Conservation (phyloP, 2,888 invertebrate genomes). For the Habroteleia sp. region DNA sequence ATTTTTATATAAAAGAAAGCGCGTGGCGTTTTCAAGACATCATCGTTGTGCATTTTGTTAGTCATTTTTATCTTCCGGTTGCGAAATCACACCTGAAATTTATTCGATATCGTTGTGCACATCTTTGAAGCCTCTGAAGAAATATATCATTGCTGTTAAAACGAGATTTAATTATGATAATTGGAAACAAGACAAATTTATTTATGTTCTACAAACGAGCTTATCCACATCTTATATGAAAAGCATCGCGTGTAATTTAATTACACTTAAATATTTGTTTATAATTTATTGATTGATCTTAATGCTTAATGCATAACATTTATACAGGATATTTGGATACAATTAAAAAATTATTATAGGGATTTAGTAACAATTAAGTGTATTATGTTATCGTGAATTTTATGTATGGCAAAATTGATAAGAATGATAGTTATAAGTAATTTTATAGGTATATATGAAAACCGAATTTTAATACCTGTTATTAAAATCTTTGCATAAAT, state of each 20-base stretch:
- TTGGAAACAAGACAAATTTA: conserved; percentile 30
- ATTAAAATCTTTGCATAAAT: too few relatives aligned
- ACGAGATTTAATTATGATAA: conserved; percentile 52
- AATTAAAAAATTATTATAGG: too few relatives aligned
- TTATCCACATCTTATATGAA: conserved; percentile 31
- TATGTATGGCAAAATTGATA: too few relatives aligned
- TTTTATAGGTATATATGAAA: too few relatives aligned
- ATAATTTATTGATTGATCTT: too few relatives aligned
- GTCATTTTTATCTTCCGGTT: conserved; percentile 1
- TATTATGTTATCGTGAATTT: too few relatives aligned
- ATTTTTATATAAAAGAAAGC: conserved; percentile 57
- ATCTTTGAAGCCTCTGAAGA: conserved; percentile 6
- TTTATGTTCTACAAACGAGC: conserved; percentile 20
- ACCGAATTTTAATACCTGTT: too few relatives aligned
- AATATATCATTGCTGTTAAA: conserved; percentile 30
- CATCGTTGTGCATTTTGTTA: conserved; percentile 12
- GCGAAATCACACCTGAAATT: conserved; percentile 40
- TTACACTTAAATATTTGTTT: conserved; percentile 22
- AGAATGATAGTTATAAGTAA: too few relatives aligned
- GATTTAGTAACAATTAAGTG: too few relatives aligned
- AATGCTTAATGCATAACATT: too few relatives aligned
- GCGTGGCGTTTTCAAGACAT: conserved; percentile 27
- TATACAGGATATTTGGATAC: too few relatives aligned
- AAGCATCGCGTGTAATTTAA: conserved; percentile 26
- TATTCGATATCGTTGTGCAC: conserved; percentile 15